These are phyloP conservation scores for Idaea aversata DNA, from an alignment of 2,888 invertebrate genomes.

Conservation along the genomic window DNA sequence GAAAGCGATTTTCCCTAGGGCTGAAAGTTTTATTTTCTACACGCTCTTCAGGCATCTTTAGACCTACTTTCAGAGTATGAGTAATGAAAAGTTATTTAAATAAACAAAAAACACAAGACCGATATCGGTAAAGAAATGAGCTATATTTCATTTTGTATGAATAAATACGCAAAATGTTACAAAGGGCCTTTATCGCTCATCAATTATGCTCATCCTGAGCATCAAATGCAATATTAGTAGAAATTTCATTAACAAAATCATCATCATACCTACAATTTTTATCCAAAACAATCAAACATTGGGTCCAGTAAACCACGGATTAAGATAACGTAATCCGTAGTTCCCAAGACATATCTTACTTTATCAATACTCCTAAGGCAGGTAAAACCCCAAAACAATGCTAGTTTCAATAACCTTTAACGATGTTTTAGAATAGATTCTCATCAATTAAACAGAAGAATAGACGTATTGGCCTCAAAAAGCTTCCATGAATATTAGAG, in stretches of 20 bases:
- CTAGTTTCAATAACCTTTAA: neutral
- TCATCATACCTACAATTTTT: neutral
- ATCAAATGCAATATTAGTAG: too few relatives aligned
- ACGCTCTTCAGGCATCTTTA: too few relatives aligned
- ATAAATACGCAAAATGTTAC: too few relatives aligned
- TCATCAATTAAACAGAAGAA: neutral
- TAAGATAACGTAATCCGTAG: neutral
- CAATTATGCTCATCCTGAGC: too few relatives aligned
- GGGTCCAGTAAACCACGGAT: neutral
- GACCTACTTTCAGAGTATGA: too few relatives aligned
- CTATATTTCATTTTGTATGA: too few relatives aligned
- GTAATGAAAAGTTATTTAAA: too few relatives aligned
- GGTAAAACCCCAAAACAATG: neutral
- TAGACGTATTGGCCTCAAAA: neutral
- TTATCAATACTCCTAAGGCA: neutral
- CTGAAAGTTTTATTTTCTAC: too few relatives aligned
- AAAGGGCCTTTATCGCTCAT: neutral
- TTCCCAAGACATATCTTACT: neutral
- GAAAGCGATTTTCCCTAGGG: too few relatives aligned
- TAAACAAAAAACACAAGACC: too few relatives aligned
- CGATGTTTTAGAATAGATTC: neutral
- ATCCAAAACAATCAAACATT: neutral
- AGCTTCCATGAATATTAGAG: neutral
- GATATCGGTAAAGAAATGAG: too few relatives aligned
- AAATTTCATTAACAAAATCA: too few relatives aligned